Percentiles rank a stretch among this genome's conserved stretches.
phyloP scores from a whole-genome alignment of 1,140 invertebrate species.

The Neodiprion virginianus region DNA sequence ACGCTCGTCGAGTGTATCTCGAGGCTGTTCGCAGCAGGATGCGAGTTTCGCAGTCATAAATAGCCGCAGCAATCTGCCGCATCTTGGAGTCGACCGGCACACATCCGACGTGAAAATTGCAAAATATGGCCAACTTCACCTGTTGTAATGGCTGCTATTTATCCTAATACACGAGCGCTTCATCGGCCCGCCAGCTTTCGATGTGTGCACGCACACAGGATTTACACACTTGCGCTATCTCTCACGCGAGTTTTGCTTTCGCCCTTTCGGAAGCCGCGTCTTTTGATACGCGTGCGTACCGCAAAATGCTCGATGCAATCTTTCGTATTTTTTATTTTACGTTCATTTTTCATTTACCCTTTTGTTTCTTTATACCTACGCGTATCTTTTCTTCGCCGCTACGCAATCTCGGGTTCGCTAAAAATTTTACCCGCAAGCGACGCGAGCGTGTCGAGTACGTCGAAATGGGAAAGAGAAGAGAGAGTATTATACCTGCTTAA shows the following conservation, averaged over 20 bases:
- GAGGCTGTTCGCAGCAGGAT: constrained; percentile 28
- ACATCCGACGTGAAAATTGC: constrained; percentile 44
- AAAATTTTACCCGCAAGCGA: too few species aligned
- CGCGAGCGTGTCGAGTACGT: too few species aligned
- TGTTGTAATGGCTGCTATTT: constrained; percentile 45
- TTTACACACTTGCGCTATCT: too few species aligned
- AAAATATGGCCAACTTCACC: constrained; percentile 43
- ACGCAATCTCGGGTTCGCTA: too few species aligned
- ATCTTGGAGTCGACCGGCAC: constrained; percentile 27
- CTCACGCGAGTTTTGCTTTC: not conserved
- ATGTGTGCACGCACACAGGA: not conserved
- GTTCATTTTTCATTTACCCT: too few species aligned
- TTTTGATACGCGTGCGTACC: not conserved
- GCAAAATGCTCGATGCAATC: too few species aligned
- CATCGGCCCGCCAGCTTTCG: not conserved
- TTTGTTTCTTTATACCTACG: too few species aligned
- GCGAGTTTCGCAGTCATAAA: constrained; percentile 38
- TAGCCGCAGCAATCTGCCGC: constrained; percentile 39
- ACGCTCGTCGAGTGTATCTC: not conserved
- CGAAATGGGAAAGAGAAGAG: too few species aligned
- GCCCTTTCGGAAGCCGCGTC: constrained; percentile 3
- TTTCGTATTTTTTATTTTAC: too few species aligned
- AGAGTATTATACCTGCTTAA: not conserved
- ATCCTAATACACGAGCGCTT: constrained; percentile 38
- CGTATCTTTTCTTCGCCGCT: too few species aligned